Evolutionary conservation across 2,888 invertebrate species (phyloP).

Genomic region (Exephanes ischioxanthus): DNA sequence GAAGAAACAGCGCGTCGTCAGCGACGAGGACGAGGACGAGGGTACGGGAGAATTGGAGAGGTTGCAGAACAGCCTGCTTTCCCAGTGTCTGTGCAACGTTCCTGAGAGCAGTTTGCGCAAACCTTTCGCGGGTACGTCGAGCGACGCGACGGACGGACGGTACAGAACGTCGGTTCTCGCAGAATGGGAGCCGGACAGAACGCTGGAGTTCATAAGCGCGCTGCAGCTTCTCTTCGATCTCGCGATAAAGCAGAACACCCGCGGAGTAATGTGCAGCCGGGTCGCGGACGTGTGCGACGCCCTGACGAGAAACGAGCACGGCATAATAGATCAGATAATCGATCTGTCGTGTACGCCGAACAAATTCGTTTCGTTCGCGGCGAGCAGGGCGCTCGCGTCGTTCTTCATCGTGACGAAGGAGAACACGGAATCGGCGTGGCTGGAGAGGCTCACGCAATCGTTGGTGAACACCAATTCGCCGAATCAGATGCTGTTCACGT

Average conservation of each 20-base stretch:
- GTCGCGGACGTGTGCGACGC: conserved; percentile 93
- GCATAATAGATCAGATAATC: conserved; percentile 93
- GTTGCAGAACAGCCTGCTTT: conserved; percentile 89
- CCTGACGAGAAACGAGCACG: conserved; percentile 92
- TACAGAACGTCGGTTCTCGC: conserved; percentile 86
- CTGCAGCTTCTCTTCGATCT: conserved; percentile 94
- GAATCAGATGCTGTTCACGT: conserved; percentile 92
- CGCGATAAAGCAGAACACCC: conserved; percentile 93
- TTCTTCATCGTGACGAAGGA: conserved; percentile 94
- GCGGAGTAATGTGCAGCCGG: conserved; percentile 93
- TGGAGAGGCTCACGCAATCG: conserved; percentile 91
- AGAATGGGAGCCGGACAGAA: conserved; percentile 89
- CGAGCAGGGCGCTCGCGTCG: conserved; percentile 92
- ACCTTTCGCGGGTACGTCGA: conserved; percentile 89
- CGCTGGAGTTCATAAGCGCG: conserved; percentile 93
- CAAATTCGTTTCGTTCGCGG: conserved; percentile 92
- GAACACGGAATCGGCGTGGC: conserved; percentile 92
- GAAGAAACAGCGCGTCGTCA: conserved; percentile 91
- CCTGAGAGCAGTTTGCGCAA: conserved; percentile 90
- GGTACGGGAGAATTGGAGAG: conserved; percentile 86
- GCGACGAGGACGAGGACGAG: conserved; percentile 86
- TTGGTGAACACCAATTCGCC: conserved; percentile 86
- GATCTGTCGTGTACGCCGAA: conserved; percentile 92
- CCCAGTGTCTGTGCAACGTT: conserved; percentile 92
- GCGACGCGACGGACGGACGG: conserved; percentile 85